A percentile compares a stretch with the other conserved stretches of the same genome.
Evolutionary conservation across 2,888 invertebrate species (phyloP).

Genomic region (Nemapogon koenigi): DNA sequence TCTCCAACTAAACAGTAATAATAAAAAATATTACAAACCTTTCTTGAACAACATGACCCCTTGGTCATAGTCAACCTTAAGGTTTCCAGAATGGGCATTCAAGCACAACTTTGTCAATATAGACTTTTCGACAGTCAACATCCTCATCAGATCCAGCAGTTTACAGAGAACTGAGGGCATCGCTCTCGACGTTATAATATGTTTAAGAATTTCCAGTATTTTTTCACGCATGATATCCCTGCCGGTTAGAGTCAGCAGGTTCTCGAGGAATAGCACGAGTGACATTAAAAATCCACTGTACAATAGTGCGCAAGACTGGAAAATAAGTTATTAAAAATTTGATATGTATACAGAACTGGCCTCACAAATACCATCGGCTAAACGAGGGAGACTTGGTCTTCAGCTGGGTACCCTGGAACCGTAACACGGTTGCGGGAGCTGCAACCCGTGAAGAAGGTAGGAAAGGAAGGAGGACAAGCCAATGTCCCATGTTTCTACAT

Average conservation of each 20-base stretch:
- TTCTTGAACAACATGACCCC: constrained; percentile 45
- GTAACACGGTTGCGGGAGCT: no score
- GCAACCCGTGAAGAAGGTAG: no score
- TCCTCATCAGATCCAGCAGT: constrained; percentile 23
- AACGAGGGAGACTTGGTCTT: no score
- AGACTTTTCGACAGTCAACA: constrained; percentile 18
- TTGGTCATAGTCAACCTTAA: constrained; percentile 46
- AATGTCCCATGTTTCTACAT: no score
- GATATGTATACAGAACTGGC: no score
- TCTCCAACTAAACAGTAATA: no score
- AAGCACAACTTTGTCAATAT: constrained; percentile 27
- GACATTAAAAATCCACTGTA: constrained; percentile 38
- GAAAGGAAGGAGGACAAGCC: no score
- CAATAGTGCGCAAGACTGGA: constrained; percentile 40
- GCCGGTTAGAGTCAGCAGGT: constrained; percentile 9
- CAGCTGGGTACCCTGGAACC: no score
- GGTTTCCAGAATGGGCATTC: constrained; percentile 26
- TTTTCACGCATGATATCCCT: constrained; percentile 11
- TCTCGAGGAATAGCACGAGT: constrained; percentile 19
- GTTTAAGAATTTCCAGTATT: constrained; percentile 25
- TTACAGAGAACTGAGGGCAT: constrained; percentile 28
- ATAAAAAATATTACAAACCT: constrained; percentile 24
- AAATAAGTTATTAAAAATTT: constrained; percentile 16
- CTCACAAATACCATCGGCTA: no score
- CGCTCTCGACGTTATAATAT: constrained; percentile 30